A percentile compares a stretch with the other conserved stretches of the same genome.
These are phyloP conservation scores for Bagarius yarrelli DNA, from an alignment of 2,113 vertebrate genomes.

Conservation along the genomic window DNA sequence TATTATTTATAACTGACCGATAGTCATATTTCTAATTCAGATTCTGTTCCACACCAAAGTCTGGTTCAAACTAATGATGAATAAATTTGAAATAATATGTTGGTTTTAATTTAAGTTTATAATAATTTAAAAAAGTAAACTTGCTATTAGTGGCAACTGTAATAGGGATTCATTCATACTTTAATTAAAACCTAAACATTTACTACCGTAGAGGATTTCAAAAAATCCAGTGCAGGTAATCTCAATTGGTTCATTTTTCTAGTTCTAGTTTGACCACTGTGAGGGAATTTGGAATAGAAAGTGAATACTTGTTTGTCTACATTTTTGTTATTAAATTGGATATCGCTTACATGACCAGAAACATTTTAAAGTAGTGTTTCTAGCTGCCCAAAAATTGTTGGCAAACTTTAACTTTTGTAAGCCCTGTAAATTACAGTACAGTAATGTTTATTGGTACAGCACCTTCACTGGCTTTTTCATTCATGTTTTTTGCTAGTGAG, in stretches of 20 bases:
- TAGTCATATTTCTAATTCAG: conserved; percentile 13
- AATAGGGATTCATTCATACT: background rate
- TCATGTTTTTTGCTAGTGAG: background rate
- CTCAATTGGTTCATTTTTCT: background rate
- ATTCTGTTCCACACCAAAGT: conserved; percentile 13
- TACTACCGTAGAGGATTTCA: background rate
- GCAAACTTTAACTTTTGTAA: background rate
- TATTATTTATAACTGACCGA: background rate
- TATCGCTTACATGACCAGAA: conserved; percentile 1
- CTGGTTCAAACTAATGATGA: background rate
- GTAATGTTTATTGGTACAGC: background rate
- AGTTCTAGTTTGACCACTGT: background rate
- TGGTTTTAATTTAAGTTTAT: background rate
- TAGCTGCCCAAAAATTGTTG: background rate
- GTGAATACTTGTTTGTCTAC: background rate
- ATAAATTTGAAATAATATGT: background rate
- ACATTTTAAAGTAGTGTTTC: background rate
- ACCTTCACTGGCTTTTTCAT: background rate
- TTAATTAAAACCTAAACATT: background rate
- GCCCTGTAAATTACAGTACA: background rate
- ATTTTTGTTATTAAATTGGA: background rate
- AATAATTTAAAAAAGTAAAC: background rate
- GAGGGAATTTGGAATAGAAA: background rate
- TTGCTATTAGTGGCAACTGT: background rate
- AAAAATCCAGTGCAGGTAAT: background rate